These are phyloP conservation scores for Lates japonicus DNA, from an alignment of 2,797 vertebrate genomes.

Conservation along the genomic window DNA sequence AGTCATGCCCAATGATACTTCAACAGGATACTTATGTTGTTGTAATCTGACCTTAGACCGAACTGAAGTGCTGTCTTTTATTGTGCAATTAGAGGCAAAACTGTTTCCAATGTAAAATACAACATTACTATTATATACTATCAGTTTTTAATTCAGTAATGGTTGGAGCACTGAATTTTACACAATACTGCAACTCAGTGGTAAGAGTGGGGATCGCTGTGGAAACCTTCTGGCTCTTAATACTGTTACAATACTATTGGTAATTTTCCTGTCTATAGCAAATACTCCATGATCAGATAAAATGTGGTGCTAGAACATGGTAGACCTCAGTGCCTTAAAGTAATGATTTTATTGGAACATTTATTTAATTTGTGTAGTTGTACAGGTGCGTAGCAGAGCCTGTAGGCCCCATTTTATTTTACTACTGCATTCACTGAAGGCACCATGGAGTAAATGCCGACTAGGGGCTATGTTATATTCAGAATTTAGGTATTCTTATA, in stretches of 20 bases:
- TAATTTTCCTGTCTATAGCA: background rate
- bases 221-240: background rate
- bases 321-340: background rate
- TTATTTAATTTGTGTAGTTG: background rate
- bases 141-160: background rate
- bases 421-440: background rate
- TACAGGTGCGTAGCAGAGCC: background rate
- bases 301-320: background rate
- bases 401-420: background rate
- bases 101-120: background rate
- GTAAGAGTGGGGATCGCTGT: background rate
- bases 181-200: conserved; percentile 27
- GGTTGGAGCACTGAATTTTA: background rate
- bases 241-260: background rate
- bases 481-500: background rate
- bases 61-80: background rate
- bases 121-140: too few species aligned
- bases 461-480: background rate
- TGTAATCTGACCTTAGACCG: background rate
- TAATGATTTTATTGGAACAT: background rate
- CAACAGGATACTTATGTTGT: too few species aligned
- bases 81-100: background rate
- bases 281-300: background rate
- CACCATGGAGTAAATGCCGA: background rate
- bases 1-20: too few species aligned